These are phyloP conservation scores for Sturnus vulgaris DNA, from an alignment of 2,113 vertebrate species.

Conservation along the genomic window DNA sequence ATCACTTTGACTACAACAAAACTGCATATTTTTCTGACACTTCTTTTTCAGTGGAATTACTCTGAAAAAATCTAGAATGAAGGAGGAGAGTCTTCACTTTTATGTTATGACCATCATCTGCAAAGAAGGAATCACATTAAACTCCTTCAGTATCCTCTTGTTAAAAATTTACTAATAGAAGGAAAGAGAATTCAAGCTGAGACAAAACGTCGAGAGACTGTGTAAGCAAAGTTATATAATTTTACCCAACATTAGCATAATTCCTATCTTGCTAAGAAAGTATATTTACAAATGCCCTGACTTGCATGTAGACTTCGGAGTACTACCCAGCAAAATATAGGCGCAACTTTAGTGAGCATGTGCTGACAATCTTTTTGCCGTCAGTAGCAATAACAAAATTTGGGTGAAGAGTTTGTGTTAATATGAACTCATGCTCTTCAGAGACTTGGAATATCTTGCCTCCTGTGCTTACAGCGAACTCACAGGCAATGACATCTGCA, in stretches of 20 bases:
- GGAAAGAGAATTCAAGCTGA: neutral
- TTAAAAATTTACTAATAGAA: neutral
- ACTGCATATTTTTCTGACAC: neutral
- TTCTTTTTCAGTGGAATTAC: neutral
- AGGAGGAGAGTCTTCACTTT: neutral
- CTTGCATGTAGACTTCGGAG: neutral
- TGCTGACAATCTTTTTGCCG: neutral
- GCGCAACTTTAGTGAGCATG: neutral
- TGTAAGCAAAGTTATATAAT: neutral
- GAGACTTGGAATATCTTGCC: neutral
- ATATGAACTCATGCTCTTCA: neutral
- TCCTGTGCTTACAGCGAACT: neutral
- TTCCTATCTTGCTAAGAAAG: neutral
- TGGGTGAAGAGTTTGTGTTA: neutral
- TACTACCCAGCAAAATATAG: neutral
- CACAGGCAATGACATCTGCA: neutral
- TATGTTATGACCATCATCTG: neutral
- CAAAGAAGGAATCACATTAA: neutral
- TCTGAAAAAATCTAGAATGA: neutral
- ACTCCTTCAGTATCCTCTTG: neutral
- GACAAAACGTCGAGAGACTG: neutral
- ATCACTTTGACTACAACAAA: neutral
- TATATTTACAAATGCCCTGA: neutral
- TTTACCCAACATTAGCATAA: neutral
- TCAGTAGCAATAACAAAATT: neutral